These are phyloP conservation scores for Morpho achilles DNA, from an alignment of 2,888 invertebrate genomes.

Conservation along the genomic window DNA sequence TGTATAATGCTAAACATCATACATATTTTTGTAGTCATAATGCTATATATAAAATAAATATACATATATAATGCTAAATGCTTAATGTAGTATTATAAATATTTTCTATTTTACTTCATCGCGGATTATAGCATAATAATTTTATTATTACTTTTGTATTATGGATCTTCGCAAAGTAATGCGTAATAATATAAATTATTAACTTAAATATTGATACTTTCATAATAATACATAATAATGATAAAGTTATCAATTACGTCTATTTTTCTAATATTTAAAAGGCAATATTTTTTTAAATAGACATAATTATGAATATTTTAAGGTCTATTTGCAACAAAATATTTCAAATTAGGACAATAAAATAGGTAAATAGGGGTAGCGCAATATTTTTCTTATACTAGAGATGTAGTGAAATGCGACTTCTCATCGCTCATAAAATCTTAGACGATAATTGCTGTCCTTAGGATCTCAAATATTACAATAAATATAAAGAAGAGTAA, in stretches of 20 bases:
- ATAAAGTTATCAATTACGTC: not conserved
- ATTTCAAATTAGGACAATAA: slow-evolving; percentile 17
- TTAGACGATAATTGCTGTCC: slow-evolving; percentile 2
- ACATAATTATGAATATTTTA: not conserved
- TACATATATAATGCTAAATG: no score
- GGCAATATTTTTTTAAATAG: slow-evolving; percentile 8
- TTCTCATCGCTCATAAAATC: slow-evolving; percentile 10
- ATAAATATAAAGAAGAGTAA: slow-evolving; percentile 3
- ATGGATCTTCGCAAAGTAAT: no score
- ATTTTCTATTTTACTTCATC: no score
- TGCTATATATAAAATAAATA: no score
- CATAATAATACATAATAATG: not conserved
- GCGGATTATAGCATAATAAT: no score
- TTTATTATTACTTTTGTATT: no score
- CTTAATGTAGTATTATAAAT: no score
- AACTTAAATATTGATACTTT: no score
- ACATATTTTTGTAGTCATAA: no score
- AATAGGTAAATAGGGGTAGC: slow-evolving; percentile 1
- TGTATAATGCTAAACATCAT: no score
- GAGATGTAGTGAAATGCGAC: slow-evolving; percentile 26
- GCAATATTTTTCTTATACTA: slow-evolving; percentile 9
- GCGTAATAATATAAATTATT: no score
- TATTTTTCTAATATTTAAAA: slow-evolving; percentile 6
- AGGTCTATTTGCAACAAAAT: slow-evolving; percentile 5
- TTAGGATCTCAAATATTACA: slow-evolving; percentile 14